Percentiles rank a stretch among this genome's conserved stretches.
phyloP scores from a whole-genome alignment of 2,797 vertebrate species.

The Semotilus atromaculatus region DNA sequence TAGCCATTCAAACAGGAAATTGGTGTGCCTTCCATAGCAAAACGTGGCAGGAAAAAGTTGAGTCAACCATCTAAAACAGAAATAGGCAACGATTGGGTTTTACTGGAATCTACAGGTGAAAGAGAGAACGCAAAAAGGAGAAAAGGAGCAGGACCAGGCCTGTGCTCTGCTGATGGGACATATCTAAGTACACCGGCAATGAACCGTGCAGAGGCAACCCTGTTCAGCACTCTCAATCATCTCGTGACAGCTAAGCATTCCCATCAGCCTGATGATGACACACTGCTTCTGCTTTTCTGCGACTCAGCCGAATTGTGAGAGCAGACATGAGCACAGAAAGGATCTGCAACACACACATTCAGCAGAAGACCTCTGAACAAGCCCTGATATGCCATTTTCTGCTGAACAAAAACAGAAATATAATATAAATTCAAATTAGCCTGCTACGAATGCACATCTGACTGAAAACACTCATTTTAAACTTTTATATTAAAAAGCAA shows the following conservation, averaged over 20 bases:
- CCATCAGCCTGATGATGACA: slow-evolving; percentile 57
- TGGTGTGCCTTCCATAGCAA: neutral
- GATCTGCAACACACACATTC: neutral
- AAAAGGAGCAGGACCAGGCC: slow-evolving; percentile 58
- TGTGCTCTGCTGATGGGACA: slow-evolving; percentile 50
- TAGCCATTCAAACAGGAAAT: neutral
- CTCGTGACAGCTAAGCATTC: slow-evolving; percentile 51
- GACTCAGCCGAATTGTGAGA: slow-evolving; percentile 25
- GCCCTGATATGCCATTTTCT: too few species aligned
- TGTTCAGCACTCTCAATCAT: slow-evolving; percentile 61
- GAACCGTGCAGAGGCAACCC: slow-evolving; percentile 60
- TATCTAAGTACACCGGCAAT: slow-evolving; percentile 51
- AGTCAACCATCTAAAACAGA: neutral
- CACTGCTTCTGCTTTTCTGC: slow-evolving; percentile 34
- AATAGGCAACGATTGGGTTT: neutral
- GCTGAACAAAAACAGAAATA: neutral
- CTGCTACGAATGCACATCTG: neutral
- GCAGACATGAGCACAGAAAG: slow-evolving; percentile 19
- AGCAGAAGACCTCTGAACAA: neutral
- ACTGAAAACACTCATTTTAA: neutral
- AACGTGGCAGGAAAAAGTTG: neutral
- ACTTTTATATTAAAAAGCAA: neutral
- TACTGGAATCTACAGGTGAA: slow-evolving; percentile 33
- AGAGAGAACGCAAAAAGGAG: slow-evolving; percentile 38
- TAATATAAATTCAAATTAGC: neutral